Evolutionary conservation across 2,113 vertebrate genomes (phyloP), one percentile per base, ranked within the genome.

Genomic region (Vanacampus margaritifer): DNA sequence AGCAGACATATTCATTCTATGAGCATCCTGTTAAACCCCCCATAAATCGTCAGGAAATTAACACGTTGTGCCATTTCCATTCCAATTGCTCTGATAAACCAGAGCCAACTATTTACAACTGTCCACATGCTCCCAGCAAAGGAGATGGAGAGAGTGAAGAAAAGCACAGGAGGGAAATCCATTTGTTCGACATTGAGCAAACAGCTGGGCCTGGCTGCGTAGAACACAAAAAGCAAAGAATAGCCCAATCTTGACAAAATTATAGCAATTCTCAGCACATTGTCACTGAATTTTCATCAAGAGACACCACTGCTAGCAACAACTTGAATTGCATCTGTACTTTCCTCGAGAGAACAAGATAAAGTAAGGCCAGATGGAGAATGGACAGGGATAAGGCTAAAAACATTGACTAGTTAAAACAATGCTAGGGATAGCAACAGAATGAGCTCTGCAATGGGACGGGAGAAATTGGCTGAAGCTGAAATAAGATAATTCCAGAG

Each of bases 181-280:
- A 79, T 86, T 78, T 82, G 65, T 72, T 57, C 71, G 59, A 76
- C 79, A 80, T 65, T 69, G 75, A 67, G 74, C 75, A 79, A 86
- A 86, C 83, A 84, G 79, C 83, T 82, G 81, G 48, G 78, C 64
- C 75, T 71, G 74, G 60, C 65, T 58, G 51, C 26, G 71, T 69
- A 26, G 72, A 80, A 84, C 71, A 82, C 70, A 81, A 74, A 57
- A 82, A 63, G 68, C 63, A 75, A 83, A 78, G 72, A 79, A 73
- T 71, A n/a, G 73, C 68, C 74, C n/a, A 4, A 37, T 87, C 73
- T 84, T 82, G 76, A 73, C 72, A 65, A 81, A 81, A 84, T 80
- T 61, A 87, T 82, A 83, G 72, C 81, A 79, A 79, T 85, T 82
- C 61, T 65, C 72, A 7, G 67, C 64, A 76, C 74, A 73, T 76